Percentiles rank a stretch among this genome's conserved stretches.
Conservation (phyloP, 2,113 vertebrate species). For the Oreocharis arfaki region DNA sequence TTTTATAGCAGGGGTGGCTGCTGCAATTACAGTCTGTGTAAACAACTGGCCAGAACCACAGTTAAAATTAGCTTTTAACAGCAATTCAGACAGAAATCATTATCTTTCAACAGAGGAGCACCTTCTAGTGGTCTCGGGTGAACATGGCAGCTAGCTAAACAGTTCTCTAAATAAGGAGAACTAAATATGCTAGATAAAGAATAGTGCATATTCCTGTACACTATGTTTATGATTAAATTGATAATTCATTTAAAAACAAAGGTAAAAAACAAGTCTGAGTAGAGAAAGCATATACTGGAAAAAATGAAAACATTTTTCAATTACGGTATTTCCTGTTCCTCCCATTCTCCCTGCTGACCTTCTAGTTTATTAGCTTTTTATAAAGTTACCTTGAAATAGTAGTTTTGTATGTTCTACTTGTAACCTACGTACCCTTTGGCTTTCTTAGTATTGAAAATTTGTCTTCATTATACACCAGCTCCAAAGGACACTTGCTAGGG, state of each 20-base stretch:
- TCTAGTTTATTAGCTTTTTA: not conserved
- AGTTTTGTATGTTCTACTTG: not conserved
- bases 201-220: not conserved
- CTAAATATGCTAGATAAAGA: not conserved
- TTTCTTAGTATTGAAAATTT: not conserved
- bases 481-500: not conserved
- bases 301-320: not conserved
- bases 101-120: constrained; percentile 28
- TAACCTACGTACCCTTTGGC: not conserved
- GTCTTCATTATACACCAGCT: not conserved
- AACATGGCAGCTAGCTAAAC: not conserved
- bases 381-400: not conserved
- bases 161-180: not conserved
- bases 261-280: not conserved
- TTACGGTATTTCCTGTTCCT: not conserved
- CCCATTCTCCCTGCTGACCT: rapidly evolving
- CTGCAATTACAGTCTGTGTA: not conserved
- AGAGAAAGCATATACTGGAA: not conserved
- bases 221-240: not conserved
- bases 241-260: not conserved
- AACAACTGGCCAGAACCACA: not conserved
- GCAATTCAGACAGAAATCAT: not conserved
- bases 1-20: not conserved
- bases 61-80: not conserved
- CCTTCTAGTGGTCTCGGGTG: constrained; percentile 60